Evolutionary conservation across 30 jellyfish, hydroid and myxozoan genomes (phyloP).

Genomic region (Catostylus mosaicus): DNA sequence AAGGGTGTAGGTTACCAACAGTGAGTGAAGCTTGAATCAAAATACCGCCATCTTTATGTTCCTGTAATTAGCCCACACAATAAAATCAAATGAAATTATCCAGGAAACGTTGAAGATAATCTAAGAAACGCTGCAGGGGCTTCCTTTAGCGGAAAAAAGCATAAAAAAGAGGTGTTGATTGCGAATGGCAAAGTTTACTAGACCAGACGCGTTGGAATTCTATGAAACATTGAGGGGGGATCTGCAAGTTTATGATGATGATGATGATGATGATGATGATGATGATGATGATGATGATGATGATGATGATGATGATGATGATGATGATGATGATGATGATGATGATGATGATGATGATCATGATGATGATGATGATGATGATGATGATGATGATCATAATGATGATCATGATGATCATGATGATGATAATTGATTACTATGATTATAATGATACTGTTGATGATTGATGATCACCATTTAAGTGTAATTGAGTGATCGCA

Average conservation of each 20-base stretch:
- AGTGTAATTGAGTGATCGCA: too few relatives aligned
- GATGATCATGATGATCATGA: neutral
- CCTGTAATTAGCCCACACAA: too few relatives aligned
- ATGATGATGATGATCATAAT: too few relatives aligned
- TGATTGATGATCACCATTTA: too few relatives aligned
- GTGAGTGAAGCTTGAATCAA: too few relatives aligned
- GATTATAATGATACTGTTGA: too few relatives aligned
- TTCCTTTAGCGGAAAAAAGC: neutral
- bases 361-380: neutral
- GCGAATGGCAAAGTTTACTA: neutral
- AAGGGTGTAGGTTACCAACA: too few relatives aligned
- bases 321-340: neutral
- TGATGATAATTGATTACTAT: neutral
- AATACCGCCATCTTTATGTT: too few relatives aligned
- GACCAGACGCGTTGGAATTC: too few relatives aligned
- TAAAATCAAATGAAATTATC: too few relatives aligned
- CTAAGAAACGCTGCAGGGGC: neutral
- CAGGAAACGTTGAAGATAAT: neutral
- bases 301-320: neutral
- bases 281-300: neutral
- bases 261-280: neutral
- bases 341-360: neutral
- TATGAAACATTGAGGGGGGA: neutral
- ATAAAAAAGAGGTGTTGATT: neutral
- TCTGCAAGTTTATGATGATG: neutral